Evolutionary conservation across 2,888 invertebrate genomes (phyloP), one percentile per base, ranked within the genome.

Genomic region (Sphecodes monilicornis): DNA sequence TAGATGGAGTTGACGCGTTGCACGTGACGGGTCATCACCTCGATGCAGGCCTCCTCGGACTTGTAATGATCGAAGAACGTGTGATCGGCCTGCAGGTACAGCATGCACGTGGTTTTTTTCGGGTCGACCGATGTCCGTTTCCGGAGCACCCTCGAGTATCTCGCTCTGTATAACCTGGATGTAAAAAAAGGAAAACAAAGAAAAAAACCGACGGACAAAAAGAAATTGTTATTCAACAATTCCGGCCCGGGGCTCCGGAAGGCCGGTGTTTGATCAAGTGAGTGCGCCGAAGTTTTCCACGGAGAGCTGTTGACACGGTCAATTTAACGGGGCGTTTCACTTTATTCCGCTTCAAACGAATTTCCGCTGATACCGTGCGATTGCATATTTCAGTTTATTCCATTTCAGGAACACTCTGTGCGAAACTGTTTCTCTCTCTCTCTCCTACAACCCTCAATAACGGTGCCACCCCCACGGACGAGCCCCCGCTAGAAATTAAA

Each of bases 31-130:
- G 98, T 98, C 96, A 98, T 98, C 78, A 98, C 98, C 94, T 98
- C 98, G 87, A 98, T 98, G 93, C 98, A 98, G 0, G 98, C 97
- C 93, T 98, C 98, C 91, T 98, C 98, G 0, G 98, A 97, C 74
- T 98, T 98, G 95, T 99, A 98, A 95, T 98, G 97, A 93, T 98
- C 97, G 95, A 97, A 99, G 95, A 99, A 98, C 95, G 98, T 97
- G 94, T 99, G 99, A 95, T 98, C 98, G 1, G 99, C 99, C 95
- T 99, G 98, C 92, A 99, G 96, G 94, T 98, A 99, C 80, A 99
- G 96, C 96, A 98, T 97, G 93, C 99, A 99, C 0, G 98, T 98
- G 43, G 98, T 98, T 94, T 98, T 98, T 91, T 97, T 96, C 54
- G 98, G 97, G 94, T 97, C 97, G 41, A 97, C 96, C 0, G 96